Base-by-base conservation (phyloP, 2,797 vertebrate genomes). In the Sebastes diaconus region DNA sequence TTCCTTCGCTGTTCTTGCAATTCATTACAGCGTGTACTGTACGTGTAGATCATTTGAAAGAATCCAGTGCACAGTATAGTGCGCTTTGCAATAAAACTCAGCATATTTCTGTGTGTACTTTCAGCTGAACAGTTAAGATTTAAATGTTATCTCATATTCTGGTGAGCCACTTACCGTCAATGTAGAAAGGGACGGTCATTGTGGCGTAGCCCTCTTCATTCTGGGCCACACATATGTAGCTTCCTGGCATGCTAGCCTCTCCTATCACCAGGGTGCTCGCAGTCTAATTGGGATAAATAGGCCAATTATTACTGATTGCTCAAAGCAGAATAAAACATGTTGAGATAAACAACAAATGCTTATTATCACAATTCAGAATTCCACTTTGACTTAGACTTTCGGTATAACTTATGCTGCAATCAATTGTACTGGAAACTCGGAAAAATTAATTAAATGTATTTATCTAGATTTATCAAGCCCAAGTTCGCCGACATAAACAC, bases 151-250 rank as follows among this genome's bases (percentile, higher is more conserved):
- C 65, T 32, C 46, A 14, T 24, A 59, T 39, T 76, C 63, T 46
- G 13, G 39, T 59, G 60, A 85, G 39, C 60, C 54, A 94, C 96
- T 97, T 94, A 99, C 97, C 96, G 82, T 95, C 93, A 42, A 99
- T 92, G 2, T 94, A 98, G 91, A 98, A 97, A 59, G 93, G 70
- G 0, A 94, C 87, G 29, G 34, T 93, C 83, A 96, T 89, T 66
- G 69, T 87, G 59, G 87, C 94, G 12, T 2, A 25, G n/a, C 94
- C 96, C 0, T 81, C 5, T 57, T 90, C 85, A 90, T 97, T 98
- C 59, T 74, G 68, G 58, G 97, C 97, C 79, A 88, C 9, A 5
- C 98, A 99, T 83, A 84, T 87, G 73, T 94, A 98, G 8, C 91
- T 75, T 4, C 97, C 98, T 0, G 97, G 97, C 20, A 94, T 71